A percentile compares a stretch with the other conserved stretches of the same genome.
phyloP scores from a whole-genome alignment of 2,797 vertebrate genomes.

The Poecilia gillii region DNA sequence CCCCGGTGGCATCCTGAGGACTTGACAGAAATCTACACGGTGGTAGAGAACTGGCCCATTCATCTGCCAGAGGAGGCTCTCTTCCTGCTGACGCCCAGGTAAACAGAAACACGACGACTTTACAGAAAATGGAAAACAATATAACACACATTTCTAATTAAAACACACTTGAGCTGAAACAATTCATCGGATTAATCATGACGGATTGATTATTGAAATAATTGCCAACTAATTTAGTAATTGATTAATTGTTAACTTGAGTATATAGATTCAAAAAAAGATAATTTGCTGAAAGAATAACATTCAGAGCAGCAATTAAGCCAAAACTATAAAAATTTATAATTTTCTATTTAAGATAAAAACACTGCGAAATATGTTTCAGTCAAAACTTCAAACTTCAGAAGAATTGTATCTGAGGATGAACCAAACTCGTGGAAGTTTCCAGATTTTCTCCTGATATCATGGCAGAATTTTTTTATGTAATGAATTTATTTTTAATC shows the following conservation, averaged over 20 bases:
- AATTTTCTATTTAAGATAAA: too few relatives aligned
- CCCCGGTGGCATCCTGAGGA: constrained; percentile 80
- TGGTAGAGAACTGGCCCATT: constrained; percentile 82
- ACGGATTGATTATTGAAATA: too few relatives aligned
- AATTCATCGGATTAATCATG: too few relatives aligned
- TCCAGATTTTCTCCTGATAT: neutral
- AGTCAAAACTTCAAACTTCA: neutral
- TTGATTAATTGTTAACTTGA: too few relatives aligned
- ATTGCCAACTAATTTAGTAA: too few relatives aligned
- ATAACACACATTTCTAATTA: neutral
- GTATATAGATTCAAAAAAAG: too few relatives aligned
- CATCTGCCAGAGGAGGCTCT: constrained; percentile 82
- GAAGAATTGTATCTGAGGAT: neutral
- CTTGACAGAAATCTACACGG: constrained; percentile 80
- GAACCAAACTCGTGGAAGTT: neutral
- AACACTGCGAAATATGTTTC: too few relatives aligned
- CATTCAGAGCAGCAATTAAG: too few relatives aligned
- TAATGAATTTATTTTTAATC: neutral
- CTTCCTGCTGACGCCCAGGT: constrained; percentile 82
- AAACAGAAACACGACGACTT: neutral
- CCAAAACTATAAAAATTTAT: too few relatives aligned
- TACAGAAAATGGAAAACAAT: too few relatives aligned
- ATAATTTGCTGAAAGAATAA: too few relatives aligned
- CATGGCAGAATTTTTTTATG: neutral
- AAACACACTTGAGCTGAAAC: neutral